These are phyloP conservation scores for Apogon hyalosoma DNA, from an alignment of 2,797 vertebrate species.

Conservation along the genomic window DNA sequence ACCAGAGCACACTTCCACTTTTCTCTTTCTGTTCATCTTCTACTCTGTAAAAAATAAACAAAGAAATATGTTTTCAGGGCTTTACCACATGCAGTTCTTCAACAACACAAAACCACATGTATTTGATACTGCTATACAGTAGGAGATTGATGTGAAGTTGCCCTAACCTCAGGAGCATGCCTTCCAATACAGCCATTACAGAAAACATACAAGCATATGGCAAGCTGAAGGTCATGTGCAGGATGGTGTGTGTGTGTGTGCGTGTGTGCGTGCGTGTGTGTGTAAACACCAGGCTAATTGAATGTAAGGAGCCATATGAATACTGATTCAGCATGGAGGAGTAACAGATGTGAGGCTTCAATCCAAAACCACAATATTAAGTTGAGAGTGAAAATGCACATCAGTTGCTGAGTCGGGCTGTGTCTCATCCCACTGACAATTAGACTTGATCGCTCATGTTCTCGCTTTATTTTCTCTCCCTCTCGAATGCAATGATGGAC, in stretches of 20 bases:
- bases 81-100: constrained; percentile 46
- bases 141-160: constrained; percentile 51
- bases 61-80: constrained; percentile 23
- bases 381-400: constrained; percentile 39
- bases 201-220: constrained; percentile 52
- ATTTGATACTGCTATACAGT: constrained; percentile 38
- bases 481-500: neutral
- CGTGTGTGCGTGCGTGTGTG: constrained; percentile 16
- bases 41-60: constrained; percentile 15
- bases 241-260: constrained; percentile 9
- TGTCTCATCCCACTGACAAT: constrained; percentile 26
- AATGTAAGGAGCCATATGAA: constrained; percentile 64
- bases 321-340: constrained; percentile 52
- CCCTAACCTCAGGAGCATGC: constrained; percentile 33
- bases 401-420: constrained; percentile 19
- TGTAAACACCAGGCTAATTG: constrained; percentile 44
- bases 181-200: constrained; percentile 40
- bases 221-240: constrained; percentile 64
- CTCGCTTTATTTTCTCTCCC: neutral
- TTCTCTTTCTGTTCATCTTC: constrained; percentile 10
- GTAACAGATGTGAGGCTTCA: constrained; percentile 44
- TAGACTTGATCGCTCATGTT: neutral
- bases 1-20: neutral
- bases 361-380: constrained; percentile 34
- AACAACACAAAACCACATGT: constrained; percentile 59